A percentile compares a stretch with the other conserved stretches of the same genome.
Conservation (phyloP, 2,888 invertebrate genomes). For the Chesias legatella region DNA sequence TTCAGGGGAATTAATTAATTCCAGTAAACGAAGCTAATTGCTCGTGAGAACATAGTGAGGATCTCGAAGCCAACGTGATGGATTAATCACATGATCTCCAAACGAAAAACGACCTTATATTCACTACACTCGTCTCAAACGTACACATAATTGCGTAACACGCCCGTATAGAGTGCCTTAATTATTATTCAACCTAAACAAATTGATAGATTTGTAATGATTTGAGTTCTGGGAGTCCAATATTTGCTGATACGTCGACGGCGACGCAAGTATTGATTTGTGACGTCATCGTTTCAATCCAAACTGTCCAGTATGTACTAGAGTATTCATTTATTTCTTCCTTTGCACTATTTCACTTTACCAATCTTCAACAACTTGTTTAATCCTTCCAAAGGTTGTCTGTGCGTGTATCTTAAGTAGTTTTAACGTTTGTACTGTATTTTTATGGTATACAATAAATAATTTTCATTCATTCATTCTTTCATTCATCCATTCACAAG, state of each 20-base stretch:
- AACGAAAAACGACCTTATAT: conserved; percentile 28
- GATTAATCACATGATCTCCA: conserved; percentile 33
- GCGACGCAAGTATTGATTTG: not conserved
- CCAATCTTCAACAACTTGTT: no score
- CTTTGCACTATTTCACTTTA: no score
- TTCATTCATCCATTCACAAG: no score
- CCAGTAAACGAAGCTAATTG: conserved; percentile 55
- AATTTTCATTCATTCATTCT: no score
- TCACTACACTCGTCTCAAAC: conserved; percentile 17
- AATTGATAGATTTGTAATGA: conserved; percentile 27
- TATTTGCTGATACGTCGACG: conserved; percentile 8
- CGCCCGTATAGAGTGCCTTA: conserved; percentile 11
- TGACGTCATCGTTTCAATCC: no score
- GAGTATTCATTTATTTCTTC: no score
- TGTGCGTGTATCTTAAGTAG: no score
- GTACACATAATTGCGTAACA: conserved; percentile 11
- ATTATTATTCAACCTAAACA: conserved; percentile 23
- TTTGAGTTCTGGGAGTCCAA: conserved; percentile 17
- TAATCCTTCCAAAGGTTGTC: no score
- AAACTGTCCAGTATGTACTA: no score
- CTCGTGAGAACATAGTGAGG: conserved; percentile 38
- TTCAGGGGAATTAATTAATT: conserved; percentile 54
- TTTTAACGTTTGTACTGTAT: no score
- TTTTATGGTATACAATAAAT: no score
- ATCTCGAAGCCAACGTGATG: conserved; percentile 34